These are phyloP conservation scores for Rynchops niger DNA, from an alignment of 2,113 vertebrate species.

Conservation along the genomic window DNA sequence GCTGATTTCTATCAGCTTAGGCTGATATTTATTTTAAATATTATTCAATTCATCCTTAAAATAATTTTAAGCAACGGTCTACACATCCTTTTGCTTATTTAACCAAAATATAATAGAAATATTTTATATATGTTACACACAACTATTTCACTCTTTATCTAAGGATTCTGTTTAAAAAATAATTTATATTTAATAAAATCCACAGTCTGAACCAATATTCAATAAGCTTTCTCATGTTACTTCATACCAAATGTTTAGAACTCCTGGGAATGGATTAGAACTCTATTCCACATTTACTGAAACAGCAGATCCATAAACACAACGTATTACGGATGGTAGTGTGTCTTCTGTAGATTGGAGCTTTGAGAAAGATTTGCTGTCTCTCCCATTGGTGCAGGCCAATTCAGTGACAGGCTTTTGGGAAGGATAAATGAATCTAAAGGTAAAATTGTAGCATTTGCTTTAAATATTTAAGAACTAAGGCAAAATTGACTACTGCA, in stretches of 20 bases:
- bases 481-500: background rate
- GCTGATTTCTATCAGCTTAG: background rate
- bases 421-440: background rate
- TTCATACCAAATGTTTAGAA: background rate
- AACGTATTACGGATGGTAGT: background rate
- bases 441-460: background rate
- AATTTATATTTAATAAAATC: background rate
- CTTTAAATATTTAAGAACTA: background rate
- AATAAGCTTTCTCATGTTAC: background rate
- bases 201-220: background rate
- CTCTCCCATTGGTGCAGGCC: background rate
- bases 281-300: background rate
- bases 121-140: background rate
- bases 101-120: background rate
- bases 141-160: background rate
- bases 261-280: background rate
- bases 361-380: background rate
- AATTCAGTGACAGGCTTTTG: background rate
- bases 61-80: background rate
- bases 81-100: background rate
- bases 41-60: background rate
- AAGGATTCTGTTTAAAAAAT: background rate
- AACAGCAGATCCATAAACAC: background rate
- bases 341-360: background rate
- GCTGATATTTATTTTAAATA: background rate